A percentile compares a stretch with the other conserved stretches of the same genome.
phyloP scores from a whole-genome alignment of 2,113 vertebrate genomes.

The Lagenorhynchus albirostris region DNA sequence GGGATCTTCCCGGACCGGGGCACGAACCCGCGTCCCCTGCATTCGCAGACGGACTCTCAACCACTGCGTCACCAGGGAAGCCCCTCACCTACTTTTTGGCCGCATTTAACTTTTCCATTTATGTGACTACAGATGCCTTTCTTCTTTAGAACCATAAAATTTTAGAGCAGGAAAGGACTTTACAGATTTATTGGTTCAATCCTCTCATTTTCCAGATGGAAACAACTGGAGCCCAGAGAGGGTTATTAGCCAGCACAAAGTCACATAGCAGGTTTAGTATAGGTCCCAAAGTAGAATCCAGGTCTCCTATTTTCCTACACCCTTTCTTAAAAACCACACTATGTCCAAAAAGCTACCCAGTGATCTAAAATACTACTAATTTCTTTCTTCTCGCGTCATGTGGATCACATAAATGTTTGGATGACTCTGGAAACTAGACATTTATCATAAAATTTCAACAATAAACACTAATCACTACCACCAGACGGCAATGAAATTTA shows the following conservation, averaged over 20 bases:
- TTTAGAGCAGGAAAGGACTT: slow-evolving; percentile 54
- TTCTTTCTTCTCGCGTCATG: slow-evolving; percentile 9
- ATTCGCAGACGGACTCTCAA: no score
- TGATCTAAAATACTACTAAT: not conserved
- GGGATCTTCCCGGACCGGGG: no score
- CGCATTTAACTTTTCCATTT: slow-evolving; percentile 46
- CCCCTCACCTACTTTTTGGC: slow-evolving; percentile 2
- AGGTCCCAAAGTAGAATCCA: not conserved
- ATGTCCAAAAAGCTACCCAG: not conserved
- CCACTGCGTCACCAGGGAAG: no score
- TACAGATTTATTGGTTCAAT: slow-evolving; percentile 57
- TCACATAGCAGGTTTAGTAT: not conserved
- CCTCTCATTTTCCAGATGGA: slow-evolving; percentile 49
- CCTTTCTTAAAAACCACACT: not conserved
- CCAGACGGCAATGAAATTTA: not conserved
- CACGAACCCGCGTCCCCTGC: no score
- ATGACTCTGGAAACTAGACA: not conserved
- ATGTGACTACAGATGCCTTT: slow-evolving; percentile 29
- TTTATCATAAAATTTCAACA: slow-evolving; percentile 30
- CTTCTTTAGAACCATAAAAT: slow-evolving; percentile 51
- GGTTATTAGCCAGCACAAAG: slow-evolving; percentile 31
- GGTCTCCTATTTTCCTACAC: not conserved
- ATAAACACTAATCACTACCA: not conserved
- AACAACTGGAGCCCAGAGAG: not conserved
- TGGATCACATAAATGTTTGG: not conserved